Evolutionary conservation across 2,113 vertebrate species (phyloP).

Genomic region (Tylochromis polylepis): DNA sequence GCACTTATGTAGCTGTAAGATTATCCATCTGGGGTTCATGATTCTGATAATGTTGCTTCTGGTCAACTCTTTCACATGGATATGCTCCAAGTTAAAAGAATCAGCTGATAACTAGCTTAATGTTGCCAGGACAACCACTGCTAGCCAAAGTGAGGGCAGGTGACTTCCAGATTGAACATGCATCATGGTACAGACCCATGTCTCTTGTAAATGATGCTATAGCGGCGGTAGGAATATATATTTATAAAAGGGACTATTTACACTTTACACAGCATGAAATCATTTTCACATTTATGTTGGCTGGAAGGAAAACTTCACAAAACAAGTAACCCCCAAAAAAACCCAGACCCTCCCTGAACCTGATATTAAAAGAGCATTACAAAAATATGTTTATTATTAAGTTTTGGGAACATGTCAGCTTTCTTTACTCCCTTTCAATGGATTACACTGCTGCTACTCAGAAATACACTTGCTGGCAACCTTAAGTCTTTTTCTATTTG

Average conservation of each 20-base stretch:
- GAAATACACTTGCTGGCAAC: background rate
- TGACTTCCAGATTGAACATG: background rate
- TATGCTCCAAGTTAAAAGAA: background rate
- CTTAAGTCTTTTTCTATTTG: constrained; percentile 14
- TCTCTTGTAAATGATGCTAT: background rate
- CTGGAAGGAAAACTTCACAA: background rate
- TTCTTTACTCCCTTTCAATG: background rate
- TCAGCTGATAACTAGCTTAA: background rate
- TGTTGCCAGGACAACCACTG: background rate
- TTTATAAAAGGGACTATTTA: background rate
- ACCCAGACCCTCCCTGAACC: background rate
- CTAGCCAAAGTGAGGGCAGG: background rate
- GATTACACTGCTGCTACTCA: background rate
- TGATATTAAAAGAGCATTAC: background rate
- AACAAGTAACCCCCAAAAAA: background rate
- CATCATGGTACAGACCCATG: background rate
- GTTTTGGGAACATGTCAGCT: background rate
- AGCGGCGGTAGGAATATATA: background rate
- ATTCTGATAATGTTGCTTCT: background rate
- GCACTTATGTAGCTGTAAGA: background rate
- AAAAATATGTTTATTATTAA: background rate
- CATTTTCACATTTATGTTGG: background rate
- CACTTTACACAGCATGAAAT: background rate
- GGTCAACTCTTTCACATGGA: background rate
- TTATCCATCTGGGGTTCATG: background rate